Conservation (phyloP, 2,113 vertebrate species). For the Ondatra zibethicus region DNA sequence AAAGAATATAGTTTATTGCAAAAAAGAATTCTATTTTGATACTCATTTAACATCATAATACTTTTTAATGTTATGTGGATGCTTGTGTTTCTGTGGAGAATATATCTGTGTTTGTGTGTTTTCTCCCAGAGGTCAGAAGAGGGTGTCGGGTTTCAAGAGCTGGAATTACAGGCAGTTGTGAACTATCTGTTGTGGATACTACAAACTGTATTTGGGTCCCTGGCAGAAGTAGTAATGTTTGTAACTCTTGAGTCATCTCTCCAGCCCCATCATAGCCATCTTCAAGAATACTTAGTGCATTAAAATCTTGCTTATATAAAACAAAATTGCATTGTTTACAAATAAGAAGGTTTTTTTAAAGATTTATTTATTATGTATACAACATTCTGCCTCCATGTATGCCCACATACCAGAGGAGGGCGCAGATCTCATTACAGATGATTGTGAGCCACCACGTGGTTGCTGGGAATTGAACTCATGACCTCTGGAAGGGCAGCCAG, state of each 20-base stretch:
- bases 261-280: background rate
- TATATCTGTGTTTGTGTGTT: background rate
- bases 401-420: too few species aligned
- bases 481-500: too few species aligned
- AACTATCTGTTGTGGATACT: too few species aligned
- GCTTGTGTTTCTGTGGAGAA: background rate
- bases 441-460: too few species aligned
- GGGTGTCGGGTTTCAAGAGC: background rate
- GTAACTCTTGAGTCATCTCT: background rate
- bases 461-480: too few species aligned
- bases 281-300: background rate
- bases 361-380: too few species aligned
- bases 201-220: background rate
- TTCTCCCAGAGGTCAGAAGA: background rate
- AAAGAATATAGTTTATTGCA: background rate
- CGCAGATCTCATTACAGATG: too few species aligned
- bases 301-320: slow-evolving; percentile 35
- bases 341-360: too few species aligned
- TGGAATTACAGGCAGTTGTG: background rate
- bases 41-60: slow-evolving; percentile 12
- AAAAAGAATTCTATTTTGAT: background rate
- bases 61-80: background rate
- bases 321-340: background rate
- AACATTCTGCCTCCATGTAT: too few species aligned
- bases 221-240: background rate